Percentiles rank a stretch among this genome's conserved stretches.
Evolutionary conservation across 2,113 vertebrate genomes (phyloP).

Genomic region (Salvelinus namaycush): DNA sequence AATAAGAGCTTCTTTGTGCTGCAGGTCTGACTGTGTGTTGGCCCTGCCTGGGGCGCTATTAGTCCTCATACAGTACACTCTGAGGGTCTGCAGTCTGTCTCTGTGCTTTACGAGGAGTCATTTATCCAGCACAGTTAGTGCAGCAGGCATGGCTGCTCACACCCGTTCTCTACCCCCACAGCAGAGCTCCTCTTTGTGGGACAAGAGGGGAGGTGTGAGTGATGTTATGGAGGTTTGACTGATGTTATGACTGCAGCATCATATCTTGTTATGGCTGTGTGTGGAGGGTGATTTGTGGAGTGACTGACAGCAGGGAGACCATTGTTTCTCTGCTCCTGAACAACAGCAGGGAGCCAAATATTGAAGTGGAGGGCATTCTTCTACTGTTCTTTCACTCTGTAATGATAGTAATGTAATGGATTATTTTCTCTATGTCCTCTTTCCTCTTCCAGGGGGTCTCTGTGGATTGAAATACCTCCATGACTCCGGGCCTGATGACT

Average conservation of each 20-base stretch:
- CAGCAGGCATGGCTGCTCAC: neutral
- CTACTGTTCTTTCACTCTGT: neutral
- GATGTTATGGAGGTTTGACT: no score
- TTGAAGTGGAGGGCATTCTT: neutral
- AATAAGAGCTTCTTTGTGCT: constrained; percentile 24
- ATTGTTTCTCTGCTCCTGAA: neutral
- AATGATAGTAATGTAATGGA: neutral
- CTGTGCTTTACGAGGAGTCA: constrained; percentile 41
- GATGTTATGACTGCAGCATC: neutral
- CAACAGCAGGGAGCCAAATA: neutral
- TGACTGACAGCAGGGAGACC: neutral
- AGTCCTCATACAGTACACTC: constrained; percentile 32
- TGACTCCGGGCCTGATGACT: constrained; percentile 29
- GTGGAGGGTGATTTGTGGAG: constrained; percentile 8
- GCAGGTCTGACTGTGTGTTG: constrained; percentile 4
- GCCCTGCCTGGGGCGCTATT: constrained; percentile 25
- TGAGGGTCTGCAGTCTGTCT: constrained; percentile 27
- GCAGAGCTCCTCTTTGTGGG: neutral
- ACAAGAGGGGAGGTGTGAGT: no score
- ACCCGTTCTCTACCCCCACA: neutral
- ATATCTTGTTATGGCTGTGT: neutral
- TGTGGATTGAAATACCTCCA: neutral
- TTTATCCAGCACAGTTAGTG: constrained; percentile 28
- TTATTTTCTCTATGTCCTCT: neutral
- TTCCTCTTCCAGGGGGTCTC: constrained; percentile 32